Conservation (phyloP, 1,140 invertebrate genomes). For the Drusus annulatus region DNA sequence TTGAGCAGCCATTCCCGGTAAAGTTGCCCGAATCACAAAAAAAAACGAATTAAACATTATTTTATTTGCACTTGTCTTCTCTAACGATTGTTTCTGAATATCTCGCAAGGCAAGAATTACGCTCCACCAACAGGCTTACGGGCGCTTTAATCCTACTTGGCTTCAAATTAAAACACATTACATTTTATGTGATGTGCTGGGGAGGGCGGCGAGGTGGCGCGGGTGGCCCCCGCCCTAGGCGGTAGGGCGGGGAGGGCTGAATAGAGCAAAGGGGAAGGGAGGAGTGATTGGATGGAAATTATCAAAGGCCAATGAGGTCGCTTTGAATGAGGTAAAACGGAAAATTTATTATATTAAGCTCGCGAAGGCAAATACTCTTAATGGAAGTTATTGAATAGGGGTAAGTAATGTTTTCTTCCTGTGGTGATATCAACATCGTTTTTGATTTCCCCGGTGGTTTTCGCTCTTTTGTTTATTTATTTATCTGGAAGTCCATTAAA, state of each 20-base stretch:
- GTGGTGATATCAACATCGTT: background rate
- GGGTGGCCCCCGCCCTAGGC: background rate
- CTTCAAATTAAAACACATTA: conserved; percentile 50
- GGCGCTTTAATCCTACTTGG: conserved; percentile 44
- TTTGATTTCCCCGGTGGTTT: too few species aligned
- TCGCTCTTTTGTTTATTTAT: too few species aligned
- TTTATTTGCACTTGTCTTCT: conserved; percentile 29
- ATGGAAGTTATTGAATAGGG: conserved; percentile 8
- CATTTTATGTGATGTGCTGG: conserved; percentile 45
- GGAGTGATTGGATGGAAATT: conserved; percentile 52
- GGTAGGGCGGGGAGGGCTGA: background rate
- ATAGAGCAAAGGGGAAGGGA: conserved; percentile 9
- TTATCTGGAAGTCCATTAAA: background rate
- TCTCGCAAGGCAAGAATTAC: conserved; percentile 38
- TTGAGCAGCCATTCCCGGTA: background rate
- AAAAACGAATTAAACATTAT: conserved; percentile 40
- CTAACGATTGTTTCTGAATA: conserved; percentile 43
- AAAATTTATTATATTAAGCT: conserved; percentile 7
- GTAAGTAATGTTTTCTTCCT: background rate
- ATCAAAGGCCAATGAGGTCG: conserved; percentile 49
- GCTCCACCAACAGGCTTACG: background rate
- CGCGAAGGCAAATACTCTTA: conserved; percentile 3
- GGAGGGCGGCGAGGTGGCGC: background rate
- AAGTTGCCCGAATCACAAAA: background rate
- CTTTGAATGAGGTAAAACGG: conserved; percentile 3